Conservation (phyloP, 2,113 vertebrate species). For the Polyodon spathula region DNA sequence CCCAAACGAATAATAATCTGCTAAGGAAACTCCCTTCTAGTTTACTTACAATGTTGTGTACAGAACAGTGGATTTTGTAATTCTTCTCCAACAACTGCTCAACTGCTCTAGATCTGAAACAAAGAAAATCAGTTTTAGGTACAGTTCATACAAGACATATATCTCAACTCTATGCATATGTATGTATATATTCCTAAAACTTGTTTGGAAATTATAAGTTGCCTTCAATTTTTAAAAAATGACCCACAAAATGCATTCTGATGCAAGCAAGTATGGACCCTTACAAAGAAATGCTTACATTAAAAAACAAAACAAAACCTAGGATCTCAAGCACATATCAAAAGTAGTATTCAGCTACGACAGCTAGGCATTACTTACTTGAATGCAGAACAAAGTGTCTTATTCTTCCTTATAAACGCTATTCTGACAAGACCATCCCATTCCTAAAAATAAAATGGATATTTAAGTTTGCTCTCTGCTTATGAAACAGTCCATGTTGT, state of each 20-base stretch:
- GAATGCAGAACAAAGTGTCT: conserved; percentile 84
- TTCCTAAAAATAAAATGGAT: conserved; percentile 61
- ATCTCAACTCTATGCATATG: too few species aligned
- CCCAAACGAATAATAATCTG: too few species aligned
- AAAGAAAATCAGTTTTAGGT: conserved; percentile 1
- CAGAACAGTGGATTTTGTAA: conserved; percentile 89
- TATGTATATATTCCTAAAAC: too few species aligned
- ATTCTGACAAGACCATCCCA: conserved; percentile 96
- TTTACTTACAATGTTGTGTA: conserved; percentile 75
- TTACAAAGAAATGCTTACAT: too few species aligned
- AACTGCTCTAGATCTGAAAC: conserved; percentile 73
- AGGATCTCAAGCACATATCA: too few species aligned
- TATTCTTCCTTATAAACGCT: conserved; percentile 97
- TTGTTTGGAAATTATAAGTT: too few species aligned
- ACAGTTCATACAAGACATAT: too few species aligned
- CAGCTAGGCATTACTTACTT: conserved; percentile 69
- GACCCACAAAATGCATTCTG: background rate
- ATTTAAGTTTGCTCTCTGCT: too few species aligned
- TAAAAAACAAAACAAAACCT: too few species aligned
- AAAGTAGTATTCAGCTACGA: background rate
- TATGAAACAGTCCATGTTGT: too few species aligned
- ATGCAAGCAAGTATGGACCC: background rate
- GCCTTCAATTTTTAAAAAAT: too few species aligned
- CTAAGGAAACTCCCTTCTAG: too few species aligned
- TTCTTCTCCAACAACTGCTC: conserved; percentile 91